Evolutionary conservation across 2,797 vertebrate species (phyloP).

Genomic region (Anniella stebbinsi): DNA sequence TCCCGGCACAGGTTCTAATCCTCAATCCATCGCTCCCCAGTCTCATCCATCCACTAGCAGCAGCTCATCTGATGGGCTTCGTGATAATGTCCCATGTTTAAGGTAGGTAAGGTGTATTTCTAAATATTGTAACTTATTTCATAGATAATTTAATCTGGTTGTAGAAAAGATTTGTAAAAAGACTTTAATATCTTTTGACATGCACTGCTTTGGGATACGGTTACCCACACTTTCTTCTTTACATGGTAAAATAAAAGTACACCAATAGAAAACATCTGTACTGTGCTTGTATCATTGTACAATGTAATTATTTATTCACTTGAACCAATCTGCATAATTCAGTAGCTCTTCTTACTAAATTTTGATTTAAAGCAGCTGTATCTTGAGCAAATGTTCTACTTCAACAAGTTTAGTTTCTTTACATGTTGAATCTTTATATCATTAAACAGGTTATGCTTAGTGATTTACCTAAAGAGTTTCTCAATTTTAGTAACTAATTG

Average conservation of each 20-base stretch:
- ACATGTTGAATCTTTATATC: background rate
- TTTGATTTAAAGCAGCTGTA: background rate
- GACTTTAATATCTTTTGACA: background rate
- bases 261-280: background rate
- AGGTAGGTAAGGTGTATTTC: conserved; percentile 82
- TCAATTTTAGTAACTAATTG: background rate
- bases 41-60: conserved; percentile 96
- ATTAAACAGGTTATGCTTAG: background rate
- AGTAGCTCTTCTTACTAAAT: background rate
- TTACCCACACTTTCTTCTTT: too few species aligned
- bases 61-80: conserved; percentile 94
- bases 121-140: conserved; percentile 19
- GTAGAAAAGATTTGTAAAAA: background rate
- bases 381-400: background rate
- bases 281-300: background rate
- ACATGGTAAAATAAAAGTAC: background rate
- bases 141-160: background rate
- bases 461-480: background rate
- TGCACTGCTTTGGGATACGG: background rate
- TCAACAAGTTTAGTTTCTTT: background rate
- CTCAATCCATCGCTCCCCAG: conserved; percentile 89
- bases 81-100: conserved; percentile 96
- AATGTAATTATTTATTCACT: background rate
- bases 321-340: background rate
- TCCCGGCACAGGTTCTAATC: conserved; percentile 88